Conservation (phyloP, 2,797 vertebrate genomes). For the Poecilia velifera region DNA sequence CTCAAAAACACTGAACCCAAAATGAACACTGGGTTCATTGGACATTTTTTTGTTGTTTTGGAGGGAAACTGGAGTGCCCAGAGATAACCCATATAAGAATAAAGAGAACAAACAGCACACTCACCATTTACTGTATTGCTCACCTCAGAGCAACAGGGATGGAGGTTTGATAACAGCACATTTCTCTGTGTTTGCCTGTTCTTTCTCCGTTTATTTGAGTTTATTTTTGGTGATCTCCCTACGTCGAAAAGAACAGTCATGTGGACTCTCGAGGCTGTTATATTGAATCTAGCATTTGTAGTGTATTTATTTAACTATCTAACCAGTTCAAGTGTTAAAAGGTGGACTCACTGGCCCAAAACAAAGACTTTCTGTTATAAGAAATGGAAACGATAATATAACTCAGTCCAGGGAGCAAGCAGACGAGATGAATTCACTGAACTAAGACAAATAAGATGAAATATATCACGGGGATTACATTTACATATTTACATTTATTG, state of each 20-base stretch:
- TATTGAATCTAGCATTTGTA: neutral
- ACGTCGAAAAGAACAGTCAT: conserved; percentile 30
- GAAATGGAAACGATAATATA: neutral
- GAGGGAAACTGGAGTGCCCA: too few relatives aligned
- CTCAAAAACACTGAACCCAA: too few relatives aligned
- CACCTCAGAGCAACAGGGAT: conserved; percentile 1
- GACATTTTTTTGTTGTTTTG: too few relatives aligned
- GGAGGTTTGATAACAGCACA: conserved; percentile 22
- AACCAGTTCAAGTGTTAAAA: neutral
- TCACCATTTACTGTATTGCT: too few relatives aligned
- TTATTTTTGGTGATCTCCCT: conserved; percentile 28
- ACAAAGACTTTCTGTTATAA: neutral
- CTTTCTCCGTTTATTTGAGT: conserved; percentile 27
- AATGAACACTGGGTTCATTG: too few relatives aligned
- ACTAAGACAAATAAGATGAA: neutral
- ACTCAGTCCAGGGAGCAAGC: neutral
- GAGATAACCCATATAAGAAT: too few relatives aligned
- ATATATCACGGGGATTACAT: neutral
- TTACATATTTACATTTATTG: neutral
- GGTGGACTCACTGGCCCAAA: too few relatives aligned
- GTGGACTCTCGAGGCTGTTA: neutral
- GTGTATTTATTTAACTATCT: neutral
- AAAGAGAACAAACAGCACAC: too few relatives aligned
- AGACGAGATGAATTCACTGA: neutral
- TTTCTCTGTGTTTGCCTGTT: conserved; percentile 36